phyloP scores from a whole-genome alignment of 2,113 vertebrate species.

The Odontophorus gujanensis region DNA sequence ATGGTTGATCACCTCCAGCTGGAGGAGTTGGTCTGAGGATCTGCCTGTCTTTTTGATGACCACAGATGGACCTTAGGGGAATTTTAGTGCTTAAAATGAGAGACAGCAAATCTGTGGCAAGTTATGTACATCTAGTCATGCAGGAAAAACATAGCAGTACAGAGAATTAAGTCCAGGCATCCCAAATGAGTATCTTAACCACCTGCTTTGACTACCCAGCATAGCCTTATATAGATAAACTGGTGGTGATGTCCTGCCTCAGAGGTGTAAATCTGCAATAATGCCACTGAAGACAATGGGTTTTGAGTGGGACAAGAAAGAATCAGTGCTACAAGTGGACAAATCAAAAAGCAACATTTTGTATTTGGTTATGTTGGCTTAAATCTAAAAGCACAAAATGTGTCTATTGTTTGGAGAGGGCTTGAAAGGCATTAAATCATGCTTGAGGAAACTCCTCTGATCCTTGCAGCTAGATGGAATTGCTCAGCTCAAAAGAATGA shows the following conservation, averaged over 20 bases:
- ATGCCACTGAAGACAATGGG: not conserved
- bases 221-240: not conserved
- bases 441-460: not conserved
- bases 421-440: not conserved
- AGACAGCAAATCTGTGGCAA: not conserved
- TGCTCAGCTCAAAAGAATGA: not conserved
- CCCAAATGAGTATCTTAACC: not conserved
- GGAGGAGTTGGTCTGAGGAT: not conserved
- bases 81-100: not conserved
- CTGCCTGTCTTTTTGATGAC: not conserved
- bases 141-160: not conserved
- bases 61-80: fast-evolving
- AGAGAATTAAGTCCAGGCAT: not conserved
- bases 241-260: not conserved
- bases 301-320: not conserved
- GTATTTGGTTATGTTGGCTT: not conserved
- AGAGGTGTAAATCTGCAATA: not conserved
- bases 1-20: fast-evolving
- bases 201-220: not conserved
- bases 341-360: not conserved
- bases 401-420: not conserved
- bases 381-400: not conserved
- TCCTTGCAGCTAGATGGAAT: not conserved
- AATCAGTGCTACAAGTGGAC: not conserved
- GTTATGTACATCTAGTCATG: not conserved